Percentiles rank a stretch among this genome's conserved stretches.
Evolutionary conservation across 2,888 invertebrate genomes (phyloP).

Genomic region (Eutolmus rufibarbis): DNA sequence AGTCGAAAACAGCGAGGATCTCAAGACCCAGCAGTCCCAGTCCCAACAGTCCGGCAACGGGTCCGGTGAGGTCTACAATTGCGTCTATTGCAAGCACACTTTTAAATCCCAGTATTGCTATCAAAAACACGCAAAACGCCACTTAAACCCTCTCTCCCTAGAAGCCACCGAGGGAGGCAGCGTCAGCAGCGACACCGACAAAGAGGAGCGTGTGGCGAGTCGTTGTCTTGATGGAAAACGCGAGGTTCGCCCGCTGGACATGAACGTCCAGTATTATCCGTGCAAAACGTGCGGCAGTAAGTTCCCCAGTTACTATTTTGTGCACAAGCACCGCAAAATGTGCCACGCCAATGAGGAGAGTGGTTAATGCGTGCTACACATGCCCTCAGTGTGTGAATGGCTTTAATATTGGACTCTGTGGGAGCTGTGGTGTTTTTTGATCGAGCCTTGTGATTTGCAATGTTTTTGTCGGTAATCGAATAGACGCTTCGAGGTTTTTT

Average conservation of each 20-base stretch:
- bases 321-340: constrained; percentile 87
- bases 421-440: neutral
- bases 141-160: constrained; percentile 70
- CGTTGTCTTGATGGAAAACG: constrained; percentile 59
- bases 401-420: neutral
- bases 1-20: constrained; percentile 51
- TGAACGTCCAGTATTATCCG: constrained; percentile 89
- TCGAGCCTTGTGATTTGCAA: neutral
- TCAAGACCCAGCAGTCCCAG: neutral
- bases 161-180: constrained; percentile 49
- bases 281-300: constrained; percentile 92
- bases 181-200: constrained; percentile 32
- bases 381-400: neutral
- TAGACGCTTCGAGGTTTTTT: neutral
- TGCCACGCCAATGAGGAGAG: constrained; percentile 72
- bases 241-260: constrained; percentile 72
- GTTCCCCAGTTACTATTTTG: constrained; percentile 93
- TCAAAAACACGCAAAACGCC: constrained; percentile 77
- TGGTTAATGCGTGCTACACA: constrained; percentile 3
- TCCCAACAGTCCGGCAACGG: constrained; percentile 46
- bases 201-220: constrained; percentile 54
- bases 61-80: constrained; percentile 67
- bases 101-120: constrained; percentile 88
- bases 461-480: neutral
- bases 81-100: constrained; percentile 78